Evolutionary conservation across 2,113 vertebrate species (phyloP), one percentile per base, ranked within the genome.

Genomic region (Pterophyllum scalare): DNA sequence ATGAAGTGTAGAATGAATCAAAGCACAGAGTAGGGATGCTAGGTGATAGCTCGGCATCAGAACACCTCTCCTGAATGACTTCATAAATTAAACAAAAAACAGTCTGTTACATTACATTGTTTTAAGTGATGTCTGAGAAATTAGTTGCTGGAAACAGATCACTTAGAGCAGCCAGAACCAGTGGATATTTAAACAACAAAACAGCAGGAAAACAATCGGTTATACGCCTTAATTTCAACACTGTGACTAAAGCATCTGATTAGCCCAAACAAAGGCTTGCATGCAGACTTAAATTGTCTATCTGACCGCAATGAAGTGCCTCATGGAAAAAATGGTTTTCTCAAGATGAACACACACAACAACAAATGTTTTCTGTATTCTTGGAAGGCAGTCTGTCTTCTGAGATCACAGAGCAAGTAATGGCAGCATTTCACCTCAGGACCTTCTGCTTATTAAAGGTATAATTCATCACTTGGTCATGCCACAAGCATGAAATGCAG

Each of bases 31-130:
- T 46, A 46, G 31, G 56, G 81, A 67, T 70, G 22, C n/a, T 31
- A 40, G 49, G 15, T 49, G 22, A 65, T 33, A 80, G 28, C 19
- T 65, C 35, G 9, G 79, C n/a, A 72, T 31, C 40, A 54, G 1
- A 14, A 7, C 52, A 46, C 54, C 81, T 79, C 75, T 56, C 72
- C 31, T 81, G 33, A 89, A 86, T 58, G 17, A 74, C 81, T 43
- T 54, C 31, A 22, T 13, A 31, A 65, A 64, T 17, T 9, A 38
- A 38, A 75, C 26, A 17, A 64, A 70, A 60, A 61, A 28, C 12
- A 19, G n/a, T 59, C 9, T 31, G 22, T 61, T 74, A 56, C 20
- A 52, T 17, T 8, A 54, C 49, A 72, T 49, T 64, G 17, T 75
- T 85, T 79, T 54, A n/a, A 40, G 22, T 12, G 9, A 80, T 24